These are phyloP conservation scores for Heterodera filipjevi DNA, from an alignment of 2,888 invertebrate species.

Conservation along the genomic window DNA sequence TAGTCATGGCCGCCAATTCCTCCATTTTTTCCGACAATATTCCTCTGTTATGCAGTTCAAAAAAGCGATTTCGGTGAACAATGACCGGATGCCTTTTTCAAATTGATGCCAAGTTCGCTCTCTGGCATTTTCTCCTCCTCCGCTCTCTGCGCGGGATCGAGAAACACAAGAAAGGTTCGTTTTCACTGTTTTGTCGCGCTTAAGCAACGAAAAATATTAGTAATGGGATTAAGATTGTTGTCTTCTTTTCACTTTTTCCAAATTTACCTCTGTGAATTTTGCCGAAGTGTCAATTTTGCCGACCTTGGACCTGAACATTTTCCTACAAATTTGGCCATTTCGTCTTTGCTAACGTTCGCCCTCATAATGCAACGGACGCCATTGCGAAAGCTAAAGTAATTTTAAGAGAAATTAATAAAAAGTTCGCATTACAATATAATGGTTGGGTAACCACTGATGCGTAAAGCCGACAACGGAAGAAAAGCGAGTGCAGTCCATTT, in stretches of 20 bases:
- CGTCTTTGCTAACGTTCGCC: constrained; percentile 63
- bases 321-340: constrained; percentile 55
- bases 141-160: constrained; percentile 28
- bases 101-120: constrained; percentile 45
- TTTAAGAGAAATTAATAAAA: too few relatives aligned
- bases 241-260: neutral
- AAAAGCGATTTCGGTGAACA: constrained; percentile 55
- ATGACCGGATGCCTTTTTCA: constrained; percentile 41
- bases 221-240: too few relatives aligned
- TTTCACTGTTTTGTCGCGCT: constrained; percentile 43
- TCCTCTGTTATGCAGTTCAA: constrained; percentile 14
- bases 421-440: constrained; percentile 79
- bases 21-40: constrained; percentile 8
- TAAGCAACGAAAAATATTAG: too few relatives aligned
- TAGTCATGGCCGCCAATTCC: neutral
- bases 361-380: constrained; percentile 60
- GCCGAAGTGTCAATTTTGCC: constrained; percentile 37
- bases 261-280: constrained; percentile 42
- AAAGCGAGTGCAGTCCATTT: constrained; percentile 90
- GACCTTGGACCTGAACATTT: constrained; percentile 56
- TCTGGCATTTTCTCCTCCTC: neutral
- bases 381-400: constrained; percentile 58
- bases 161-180: constrained; percentile 53
- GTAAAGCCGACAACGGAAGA: constrained; percentile 80
- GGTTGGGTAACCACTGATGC: constrained; percentile 88